Percentiles rank a stretch among this genome's conserved stretches.
phyloP scores from a whole-genome alignment of 2,797 vertebrate genomes.

The Hoplostethus atlanticus region DNA sequence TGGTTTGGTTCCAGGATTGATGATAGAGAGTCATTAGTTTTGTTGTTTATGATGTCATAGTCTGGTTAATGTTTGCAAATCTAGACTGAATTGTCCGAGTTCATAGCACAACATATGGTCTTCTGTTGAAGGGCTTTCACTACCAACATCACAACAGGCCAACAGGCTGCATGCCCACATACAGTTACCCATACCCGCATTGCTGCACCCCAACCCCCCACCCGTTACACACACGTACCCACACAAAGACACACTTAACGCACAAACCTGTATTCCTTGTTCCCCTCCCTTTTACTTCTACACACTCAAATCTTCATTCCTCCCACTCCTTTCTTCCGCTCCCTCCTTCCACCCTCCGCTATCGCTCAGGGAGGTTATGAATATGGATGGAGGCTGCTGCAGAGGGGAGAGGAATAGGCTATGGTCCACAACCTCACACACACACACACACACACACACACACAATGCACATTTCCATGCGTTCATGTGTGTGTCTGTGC shows the following conservation, averaged over 20 bases:
- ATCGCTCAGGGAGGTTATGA: slow-evolving; percentile 72
- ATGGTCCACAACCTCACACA: slow-evolving; percentile 44
- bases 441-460: slow-evolving; percentile 19
- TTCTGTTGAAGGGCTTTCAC: slow-evolving; percentile 1
- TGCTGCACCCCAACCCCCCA: too few species aligned
- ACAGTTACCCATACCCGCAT: background rate
- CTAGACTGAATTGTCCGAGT: background rate
- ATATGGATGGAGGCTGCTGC: slow-evolving; percentile 74
- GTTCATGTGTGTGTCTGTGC: slow-evolving; percentile 30
- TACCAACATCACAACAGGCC: slow-evolving; percentile 1
- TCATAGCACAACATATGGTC: slow-evolving; percentile 19
- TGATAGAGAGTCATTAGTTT: slow-evolving; percentile 44
- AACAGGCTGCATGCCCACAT: background rate
- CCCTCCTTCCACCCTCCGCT: slow-evolving; percentile 31
- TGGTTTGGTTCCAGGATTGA: slow-evolving; percentile 55
- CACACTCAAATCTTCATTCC: slow-evolving; percentile 38
- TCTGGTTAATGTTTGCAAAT: slow-evolving; percentile 41
- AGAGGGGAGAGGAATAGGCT: slow-evolving; percentile 62
- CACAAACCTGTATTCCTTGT: slow-evolving; percentile 19
- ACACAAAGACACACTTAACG: background rate
- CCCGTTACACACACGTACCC: slow-evolving; percentile 4
- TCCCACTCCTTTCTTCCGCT: slow-evolving; percentile 35
- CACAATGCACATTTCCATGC: background rate
- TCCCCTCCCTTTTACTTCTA: slow-evolving; percentile 39
- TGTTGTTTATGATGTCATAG: slow-evolving; percentile 50